Evolutionary conservation across 2,113 vertebrate genomes (phyloP), one percentile per base, ranked within the genome.

Genomic region (Campylomormyrus tamandua): DNA sequence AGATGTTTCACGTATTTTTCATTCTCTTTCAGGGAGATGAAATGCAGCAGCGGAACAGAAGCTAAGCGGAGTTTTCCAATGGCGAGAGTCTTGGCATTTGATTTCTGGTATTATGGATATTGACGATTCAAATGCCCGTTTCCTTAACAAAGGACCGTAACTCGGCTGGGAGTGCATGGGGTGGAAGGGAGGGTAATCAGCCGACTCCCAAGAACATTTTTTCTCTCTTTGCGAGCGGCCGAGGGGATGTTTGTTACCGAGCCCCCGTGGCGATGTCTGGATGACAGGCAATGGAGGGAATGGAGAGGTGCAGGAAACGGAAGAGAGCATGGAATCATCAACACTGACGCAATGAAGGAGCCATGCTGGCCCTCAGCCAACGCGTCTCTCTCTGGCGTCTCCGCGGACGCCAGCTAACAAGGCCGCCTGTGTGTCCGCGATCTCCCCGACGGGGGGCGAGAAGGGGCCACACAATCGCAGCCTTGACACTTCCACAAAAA

Each of bases 391-490:
- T 45, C 62, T 45, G 58, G 58, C 87, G 89, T 90, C 89, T 53
- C 87, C 62, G 46, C 50, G 89, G 90, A 89, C 89, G 89, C 90
- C 92, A 87, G 90, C 88, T 92, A 94, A 94, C 93, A 93, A 94
- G 91, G 91, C 92, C 19, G 93, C 94, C 95, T 96, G 95, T 93
- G 93, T 96, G 95, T 96, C 95, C 94, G 90, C 93, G 91, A 90
- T 91, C 92, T 94, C 94, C 91, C 93, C 89, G 9, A 83, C 42
- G 87, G 90, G 90, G 87, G 77, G 90, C 11, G 7, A 93, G 94
- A 95, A 95, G 94, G 93, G 93, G 93, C 92, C 94, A 95, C 95
- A 96, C 96, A 96, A 95, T 96, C 93, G 88, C 93, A 93, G 96
- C 95, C 94, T 96, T 95, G 94, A 96, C 94, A 95, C 92, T 91